Evolutionary conservation across 2,797 vertebrate genomes (phyloP), one percentile per base, ranked within the genome.

Genomic region (Leuciscus waleckii): DNA sequence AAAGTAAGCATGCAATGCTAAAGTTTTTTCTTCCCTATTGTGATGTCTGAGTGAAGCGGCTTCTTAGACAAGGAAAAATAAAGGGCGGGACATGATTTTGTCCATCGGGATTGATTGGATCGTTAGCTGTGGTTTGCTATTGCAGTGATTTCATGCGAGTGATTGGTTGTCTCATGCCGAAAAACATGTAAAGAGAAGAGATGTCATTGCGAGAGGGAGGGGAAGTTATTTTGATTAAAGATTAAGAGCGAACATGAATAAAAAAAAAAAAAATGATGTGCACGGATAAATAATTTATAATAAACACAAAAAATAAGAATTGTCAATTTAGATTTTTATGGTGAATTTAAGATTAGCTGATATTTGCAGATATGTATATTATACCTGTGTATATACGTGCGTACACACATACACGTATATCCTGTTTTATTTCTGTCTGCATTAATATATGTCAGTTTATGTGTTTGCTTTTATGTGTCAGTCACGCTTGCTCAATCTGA

Each of bases 401-500:
- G 7, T 13, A 41, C 2, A 21, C 10, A 71, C 68, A 14, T 35
- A 71, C 39, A 70, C 10, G 43, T 23, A 71, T 10, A 46, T 29
- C 43, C n/a, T 11, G 32, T n/a, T n/a, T 35, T 49, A 26, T 29
- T 17, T 29, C 4, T 4, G 5, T 49, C 7, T 49, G 11, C 70
- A 37, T 11, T 77, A 77, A n/a, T 21, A 41, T 29, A 23, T 43
- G n/a, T 79, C 67, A 80, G 7, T 82, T 77, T 76, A 56, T 83
- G 35, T 83, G 17, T 73, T 77, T 29, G 54, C 69, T 54, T 87
- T 49, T 29, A 43, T 70, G 19, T 54, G 49, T 68, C 29, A 79
- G 68, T 88, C 43, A 56, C 61, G 43, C 23, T 61, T 39, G 39
- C 71, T 78, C 49, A 51, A 78, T 87, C 43, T 87, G 35, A 74